Evolutionary conservation across 2,113 vertebrate species (phyloP).

Genomic region (Tupaia tana): DNA sequence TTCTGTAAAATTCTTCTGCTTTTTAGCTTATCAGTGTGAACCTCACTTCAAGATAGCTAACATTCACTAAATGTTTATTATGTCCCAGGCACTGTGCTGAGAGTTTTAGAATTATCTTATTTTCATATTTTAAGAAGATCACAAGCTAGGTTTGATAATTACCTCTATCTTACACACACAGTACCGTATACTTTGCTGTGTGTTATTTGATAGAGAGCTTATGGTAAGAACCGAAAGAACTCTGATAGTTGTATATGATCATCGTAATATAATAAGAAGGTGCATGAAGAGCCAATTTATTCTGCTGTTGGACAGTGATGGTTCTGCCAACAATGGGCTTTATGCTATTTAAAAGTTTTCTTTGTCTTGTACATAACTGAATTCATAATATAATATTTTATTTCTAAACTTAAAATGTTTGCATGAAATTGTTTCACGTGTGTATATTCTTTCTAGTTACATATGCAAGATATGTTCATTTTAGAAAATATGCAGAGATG

Average conservation of each 20-base stretch:
- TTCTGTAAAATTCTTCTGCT: constrained; percentile 34
- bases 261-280: constrained; percentile 50
- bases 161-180: not conserved
- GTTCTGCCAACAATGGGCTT: constrained; percentile 2
- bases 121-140: not conserved
- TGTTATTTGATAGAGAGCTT: not conserved
- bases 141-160: not conserved
- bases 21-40: constrained; percentile 24
- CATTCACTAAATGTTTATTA: not conserved
- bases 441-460: constrained; percentile 33
- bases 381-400: constrained; percentile 40
- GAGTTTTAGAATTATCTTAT: constrained; percentile 17
- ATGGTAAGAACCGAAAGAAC: constrained; percentile 30
- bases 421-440: not conserved
- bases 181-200: not conserved
- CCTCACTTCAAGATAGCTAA: not conserved
- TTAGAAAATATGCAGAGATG: constrained; percentile 27
- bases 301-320: not conserved
- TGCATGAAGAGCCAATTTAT: constrained; percentile 27
- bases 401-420: constrained; percentile 59
- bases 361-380: not conserved
- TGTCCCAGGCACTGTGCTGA: not conserved
- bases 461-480: not conserved
- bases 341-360: constrained; percentile 35
- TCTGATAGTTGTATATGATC: not conserved